Base-by-base conservation (phyloP, 2,113 vertebrate genomes). In the Amblyopsis rosae region DNA sequence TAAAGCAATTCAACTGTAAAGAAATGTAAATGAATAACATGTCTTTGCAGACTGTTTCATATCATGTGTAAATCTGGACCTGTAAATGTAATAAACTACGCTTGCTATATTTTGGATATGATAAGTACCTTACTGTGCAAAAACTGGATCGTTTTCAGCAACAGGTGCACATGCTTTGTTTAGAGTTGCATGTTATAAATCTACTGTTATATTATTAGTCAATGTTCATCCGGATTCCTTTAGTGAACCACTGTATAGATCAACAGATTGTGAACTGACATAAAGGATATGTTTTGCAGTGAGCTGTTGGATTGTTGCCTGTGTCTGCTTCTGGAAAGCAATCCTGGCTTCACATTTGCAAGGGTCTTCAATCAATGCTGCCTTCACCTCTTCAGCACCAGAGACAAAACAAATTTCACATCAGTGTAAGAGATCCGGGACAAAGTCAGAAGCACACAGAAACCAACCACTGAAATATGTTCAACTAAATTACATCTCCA, bases 281-380 rank as follows among this genome's bases (percentile, higher is more conserved):
- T 66, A 90, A 95, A 97, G 96, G 97, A 99, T 99, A 98, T 99
- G 68, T 86, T 93, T 96, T 73, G 82, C 83, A 35, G 93, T 90
- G 69, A 99, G 90, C 82, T 93, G 91, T 87, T 96, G 93, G 45
- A 99, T 87, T 73, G 79, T 85, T 0, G 90, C 93, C 77, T 91
- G 94, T 10, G 93, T 92, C 3, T 93, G 92, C 61, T 91, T 93
- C 87, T 96, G 96, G 89, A 98, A 95, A 1, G 88, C 93, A 91
- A 94, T 79, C 1, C 93, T 91, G 76, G 94, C 94, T 78, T 95
- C 93, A 80, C 96, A 98, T 26, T 93, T 94, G 77, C 97, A 99
- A 7, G 93, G 92, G 46, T 96, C 94, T 68, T 80, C 86, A 72
- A 93, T 86, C 73, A 94, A 4, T 6, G 91, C 88, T 61, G 82